A percentile compares a stretch with the other conserved stretches of the same genome.
Evolutionary conservation across 2,888 invertebrate genomes (phyloP).

Genomic region (Xanthia icteritia): DNA sequence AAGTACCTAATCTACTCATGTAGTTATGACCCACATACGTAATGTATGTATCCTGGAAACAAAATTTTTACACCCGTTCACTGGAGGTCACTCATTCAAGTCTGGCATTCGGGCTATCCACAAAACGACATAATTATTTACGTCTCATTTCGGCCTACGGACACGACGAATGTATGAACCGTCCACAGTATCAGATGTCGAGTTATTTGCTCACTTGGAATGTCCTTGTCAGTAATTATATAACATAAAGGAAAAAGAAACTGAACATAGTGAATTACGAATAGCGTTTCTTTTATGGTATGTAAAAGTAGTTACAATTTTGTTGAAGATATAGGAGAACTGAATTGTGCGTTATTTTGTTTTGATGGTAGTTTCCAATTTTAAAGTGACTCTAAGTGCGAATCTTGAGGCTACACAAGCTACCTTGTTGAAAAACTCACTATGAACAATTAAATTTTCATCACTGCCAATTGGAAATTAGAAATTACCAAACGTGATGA

Average conservation of each 20-base stretch:
- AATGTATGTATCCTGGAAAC: not conserved
- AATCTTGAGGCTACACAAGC: not conserved
- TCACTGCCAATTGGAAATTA: not conserved
- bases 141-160: constrained; percentile 21
- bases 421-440: not conserved
- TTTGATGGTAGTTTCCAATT: not conserved
- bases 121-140: constrained; percentile 41
- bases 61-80: constrained; percentile 19
- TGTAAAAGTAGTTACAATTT: not conserved
- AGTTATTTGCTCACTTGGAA: constrained; percentile 21
- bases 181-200: constrained; percentile 26
- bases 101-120: constrained; percentile 21
- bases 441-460: too few species aligned
- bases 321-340: not conserved
- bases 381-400: not conserved
- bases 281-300: not conserved
- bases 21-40: not conserved
- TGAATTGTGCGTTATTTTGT: not conserved
- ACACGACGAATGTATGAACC: constrained; percentile 17
- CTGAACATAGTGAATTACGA: not conserved
- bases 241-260: not conserved
- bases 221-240: constrained; percentile 33
- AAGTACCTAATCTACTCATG: not conserved
- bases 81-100: constrained; percentile 25
- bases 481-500: not conserved